phyloP scores from a whole-genome alignment of 2,113 vertebrate genomes.

The Thomomys bottae region DNA sequence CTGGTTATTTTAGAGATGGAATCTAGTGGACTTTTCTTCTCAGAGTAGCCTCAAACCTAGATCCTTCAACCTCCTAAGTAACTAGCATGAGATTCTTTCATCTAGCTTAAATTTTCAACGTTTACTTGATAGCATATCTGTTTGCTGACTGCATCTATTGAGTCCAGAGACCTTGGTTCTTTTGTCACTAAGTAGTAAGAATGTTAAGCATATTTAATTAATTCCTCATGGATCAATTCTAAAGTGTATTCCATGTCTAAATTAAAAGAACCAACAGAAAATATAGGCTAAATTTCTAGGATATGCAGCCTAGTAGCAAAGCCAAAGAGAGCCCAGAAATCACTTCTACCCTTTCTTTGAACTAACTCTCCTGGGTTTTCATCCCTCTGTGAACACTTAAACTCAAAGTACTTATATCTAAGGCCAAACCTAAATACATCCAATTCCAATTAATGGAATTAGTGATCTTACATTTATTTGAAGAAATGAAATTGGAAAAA shows the following conservation, averaged over 20 bases:
- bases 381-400: constrained; percentile 1
- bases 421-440: background rate
- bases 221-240: background rate
- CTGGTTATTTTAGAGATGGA: too few species aligned
- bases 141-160: background rate
- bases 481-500: background rate
- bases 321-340: background rate
- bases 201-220: background rate
- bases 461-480: background rate
- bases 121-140: constrained; percentile 1
- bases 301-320: background rate
- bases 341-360: background rate
- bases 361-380: background rate
- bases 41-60: too few species aligned
- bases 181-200: background rate
- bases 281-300: background rate
- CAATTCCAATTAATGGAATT: constrained; percentile 17
- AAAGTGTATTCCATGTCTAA: background rate
- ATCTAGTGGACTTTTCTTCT: too few species aligned
- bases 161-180: background rate
- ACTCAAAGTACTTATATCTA: constrained; percentile 32
- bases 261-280: background rate
- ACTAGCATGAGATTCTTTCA: too few species aligned
- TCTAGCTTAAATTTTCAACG: background rate
- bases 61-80: too few species aligned